phyloP scores from a whole-genome alignment of 2,888 invertebrate species.

The Dioctria linearis region DNA sequence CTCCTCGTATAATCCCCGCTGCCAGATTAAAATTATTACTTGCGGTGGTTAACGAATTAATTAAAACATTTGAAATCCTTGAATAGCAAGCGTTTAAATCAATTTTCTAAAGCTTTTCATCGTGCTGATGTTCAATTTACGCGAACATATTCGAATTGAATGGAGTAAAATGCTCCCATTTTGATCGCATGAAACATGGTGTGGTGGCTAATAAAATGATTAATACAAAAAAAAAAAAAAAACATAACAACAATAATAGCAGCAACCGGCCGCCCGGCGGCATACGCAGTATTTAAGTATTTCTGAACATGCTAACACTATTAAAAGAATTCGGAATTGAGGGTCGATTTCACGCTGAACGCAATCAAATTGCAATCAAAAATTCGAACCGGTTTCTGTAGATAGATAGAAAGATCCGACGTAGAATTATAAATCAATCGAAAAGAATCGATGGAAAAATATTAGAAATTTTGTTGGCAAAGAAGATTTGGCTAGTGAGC shows the following conservation, averaged over 20 bases:
- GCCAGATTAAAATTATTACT: too few relatives aligned
- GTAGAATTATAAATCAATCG: conserved; percentile 36
- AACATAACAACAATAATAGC: too few relatives aligned
- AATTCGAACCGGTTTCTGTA: conserved; percentile 36
- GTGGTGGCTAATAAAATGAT: conserved; percentile 19
- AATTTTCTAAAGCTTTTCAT: too few relatives aligned
- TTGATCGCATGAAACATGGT: background rate
- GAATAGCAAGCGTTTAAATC: too few relatives aligned
- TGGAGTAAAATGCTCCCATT: conserved; percentile 7
- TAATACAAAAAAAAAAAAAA: conserved; percentile 20
- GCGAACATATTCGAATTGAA: conserved; percentile 6
- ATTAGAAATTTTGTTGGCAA: too few relatives aligned
- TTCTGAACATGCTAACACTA: conserved; percentile 8
- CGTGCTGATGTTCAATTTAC: conserved; percentile 12
- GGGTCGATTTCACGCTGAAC: conserved; percentile 25
- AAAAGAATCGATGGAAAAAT: too few relatives aligned
- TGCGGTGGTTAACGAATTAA: too few relatives aligned
- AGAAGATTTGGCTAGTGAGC: too few relatives aligned
- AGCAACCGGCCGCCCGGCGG: background rate
- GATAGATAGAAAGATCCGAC: conserved; percentile 3
- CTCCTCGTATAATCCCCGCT: too few relatives aligned
- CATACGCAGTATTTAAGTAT: conserved; percentile 8
- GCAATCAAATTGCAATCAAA: conserved; percentile 48
- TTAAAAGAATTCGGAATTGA: background rate
- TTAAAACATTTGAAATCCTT: too few relatives aligned